phyloP scores from a whole-genome alignment of 2,888 invertebrate genomes.

The Tanytarsus gracilentus region DNA sequence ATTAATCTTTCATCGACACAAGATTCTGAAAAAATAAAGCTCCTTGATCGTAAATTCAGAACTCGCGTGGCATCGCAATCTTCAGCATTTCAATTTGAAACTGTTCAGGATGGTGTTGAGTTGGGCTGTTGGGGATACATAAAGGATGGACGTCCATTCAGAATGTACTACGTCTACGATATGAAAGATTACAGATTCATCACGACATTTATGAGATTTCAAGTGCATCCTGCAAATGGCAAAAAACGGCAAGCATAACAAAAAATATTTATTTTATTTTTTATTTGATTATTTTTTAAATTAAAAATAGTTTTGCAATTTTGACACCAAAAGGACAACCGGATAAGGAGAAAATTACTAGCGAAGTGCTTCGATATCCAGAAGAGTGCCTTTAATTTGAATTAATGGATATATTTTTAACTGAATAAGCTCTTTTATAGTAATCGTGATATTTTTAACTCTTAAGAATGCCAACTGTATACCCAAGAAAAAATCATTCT shows the following conservation, averaged over 20 bases:
- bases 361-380: conserved; percentile 20
- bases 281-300: not conserved
- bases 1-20: not conserved
- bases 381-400: conserved; percentile 23
- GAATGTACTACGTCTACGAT: conserved; percentile 22
- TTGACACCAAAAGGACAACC: conserved; percentile 8
- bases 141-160: conserved; percentile 17
- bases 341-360: conserved; percentile 14
- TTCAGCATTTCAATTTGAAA: conserved; percentile 6
- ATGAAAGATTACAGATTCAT: conserved; percentile 22
- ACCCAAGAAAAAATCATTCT: no score
- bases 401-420: no score
- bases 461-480: no score
- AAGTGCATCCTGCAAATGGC: conserved; percentile 18
- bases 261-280: not conserved
- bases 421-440: no score
- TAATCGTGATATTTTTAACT: no score
- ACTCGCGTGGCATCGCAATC: conserved; percentile 6
- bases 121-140: conserved; percentile 23
- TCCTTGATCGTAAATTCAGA: conserved; percentile 21
- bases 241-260: conserved; percentile 6
- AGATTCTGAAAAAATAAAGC: not conserved
- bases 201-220: conserved; percentile 20
- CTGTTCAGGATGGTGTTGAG: conserved; percentile 13
- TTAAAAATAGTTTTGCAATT: conserved; percentile 16